Conservation (phyloP, 2,113 vertebrate genomes). For the Saguinus midas region DNA sequence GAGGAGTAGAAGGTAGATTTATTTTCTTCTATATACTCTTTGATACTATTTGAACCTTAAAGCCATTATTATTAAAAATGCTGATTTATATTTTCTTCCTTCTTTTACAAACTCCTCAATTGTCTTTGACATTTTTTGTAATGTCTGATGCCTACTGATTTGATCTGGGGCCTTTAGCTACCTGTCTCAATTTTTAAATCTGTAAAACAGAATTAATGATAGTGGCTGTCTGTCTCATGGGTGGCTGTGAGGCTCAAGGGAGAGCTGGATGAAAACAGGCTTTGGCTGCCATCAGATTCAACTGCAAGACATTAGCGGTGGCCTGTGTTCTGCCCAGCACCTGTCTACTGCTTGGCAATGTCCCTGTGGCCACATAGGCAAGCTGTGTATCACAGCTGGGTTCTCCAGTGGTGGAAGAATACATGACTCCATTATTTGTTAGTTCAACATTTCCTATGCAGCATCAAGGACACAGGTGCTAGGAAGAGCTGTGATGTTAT, state of each 20-base stretch:
- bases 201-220: background rate
- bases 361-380: background rate
- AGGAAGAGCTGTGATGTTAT: background rate
- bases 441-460: background rate
- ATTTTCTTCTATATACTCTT: background rate
- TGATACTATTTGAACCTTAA: constrained; percentile 16
- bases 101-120: background rate
- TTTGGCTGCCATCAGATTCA: background rate
- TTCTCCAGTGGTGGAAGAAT: background rate
- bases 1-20: background rate
- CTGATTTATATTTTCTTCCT: background rate
- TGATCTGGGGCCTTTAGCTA: background rate
- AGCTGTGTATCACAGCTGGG: background rate
- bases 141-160: background rate
- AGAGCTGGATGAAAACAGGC: background rate
- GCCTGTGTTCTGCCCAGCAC: background rate
- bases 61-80: background rate
- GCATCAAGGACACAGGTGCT: background rate
- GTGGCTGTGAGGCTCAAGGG: background rate
- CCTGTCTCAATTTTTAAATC: background rate
- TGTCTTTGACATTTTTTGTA: background rate
- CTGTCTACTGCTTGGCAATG: background rate
- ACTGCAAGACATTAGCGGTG: background rate
- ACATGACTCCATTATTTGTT: background rate
- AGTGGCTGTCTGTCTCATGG: background rate